Evolutionary conservation across 2,797 vertebrate species (phyloP).

Genomic region (Prunella strophiata): DNA sequence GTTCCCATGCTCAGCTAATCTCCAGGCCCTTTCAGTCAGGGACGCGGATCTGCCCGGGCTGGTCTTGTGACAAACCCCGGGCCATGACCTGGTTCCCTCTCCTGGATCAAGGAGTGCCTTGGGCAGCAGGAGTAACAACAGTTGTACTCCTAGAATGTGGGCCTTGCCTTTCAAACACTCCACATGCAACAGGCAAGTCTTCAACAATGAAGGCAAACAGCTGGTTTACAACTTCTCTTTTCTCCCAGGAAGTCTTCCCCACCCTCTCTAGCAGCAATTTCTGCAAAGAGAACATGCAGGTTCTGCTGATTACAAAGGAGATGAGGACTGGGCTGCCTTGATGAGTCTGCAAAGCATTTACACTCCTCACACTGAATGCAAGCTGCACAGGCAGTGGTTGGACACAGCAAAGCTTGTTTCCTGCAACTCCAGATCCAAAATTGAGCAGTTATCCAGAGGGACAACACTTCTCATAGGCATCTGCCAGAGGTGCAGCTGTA

Average conservation of each 20-base stretch:
- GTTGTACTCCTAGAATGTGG: fast-evolving
- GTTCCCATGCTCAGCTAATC: slow-evolving; percentile 1
- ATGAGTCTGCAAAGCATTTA: neutral
- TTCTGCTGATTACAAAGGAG: neutral
- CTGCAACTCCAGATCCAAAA: neutral
- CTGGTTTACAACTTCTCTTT: neutral
- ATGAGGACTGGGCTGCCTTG: neutral
- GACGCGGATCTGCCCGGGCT: neutral
- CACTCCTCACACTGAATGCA: neutral
- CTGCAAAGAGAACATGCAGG: neutral
- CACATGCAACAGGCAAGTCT: neutral
- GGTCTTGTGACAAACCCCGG: neutral
- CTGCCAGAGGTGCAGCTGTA: neutral
- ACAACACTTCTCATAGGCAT: neutral
- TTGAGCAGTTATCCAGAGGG: fast-evolving
- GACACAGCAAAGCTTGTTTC: neutral
- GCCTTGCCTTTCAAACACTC: neutral
- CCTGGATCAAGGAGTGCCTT: neutral
- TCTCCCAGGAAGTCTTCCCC: neutral
- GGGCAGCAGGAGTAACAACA: neutral
- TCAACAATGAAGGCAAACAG: fast-evolving
- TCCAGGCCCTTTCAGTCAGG: neutral
- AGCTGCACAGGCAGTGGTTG: fast-evolving
- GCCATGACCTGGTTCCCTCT: neutral
- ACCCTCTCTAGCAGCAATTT: neutral